Percentiles rank a stretch among this genome's conserved stretches.
Evolutionary conservation across 2,113 vertebrate species (phyloP).

Genomic region (Stictonetta naevosa): DNA sequence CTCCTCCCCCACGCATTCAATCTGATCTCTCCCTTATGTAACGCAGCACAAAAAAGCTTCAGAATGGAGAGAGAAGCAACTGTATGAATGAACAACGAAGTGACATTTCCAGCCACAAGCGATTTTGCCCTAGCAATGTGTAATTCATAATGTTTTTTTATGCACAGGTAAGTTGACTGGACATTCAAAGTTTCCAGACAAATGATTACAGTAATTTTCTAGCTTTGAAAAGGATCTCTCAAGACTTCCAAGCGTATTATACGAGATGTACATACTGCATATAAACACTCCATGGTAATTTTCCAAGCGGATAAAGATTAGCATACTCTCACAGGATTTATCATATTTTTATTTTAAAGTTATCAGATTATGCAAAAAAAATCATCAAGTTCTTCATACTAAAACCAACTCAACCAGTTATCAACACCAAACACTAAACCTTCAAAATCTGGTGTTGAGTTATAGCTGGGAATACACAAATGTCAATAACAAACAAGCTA

Average conservation of each 20-base stretch:
- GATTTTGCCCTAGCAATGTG: neutral
- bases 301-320: constrained; percentile 9
- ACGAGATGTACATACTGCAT: neutral
- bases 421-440: constrained; percentile 26
- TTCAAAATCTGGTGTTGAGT: constrained; percentile 25
- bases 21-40: neutral
- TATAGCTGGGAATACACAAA: constrained; percentile 44
- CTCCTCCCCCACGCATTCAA: neutral
- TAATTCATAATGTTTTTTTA: neutral
- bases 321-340: constrained; percentile 7
- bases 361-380: neutral
- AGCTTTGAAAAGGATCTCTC: neutral
- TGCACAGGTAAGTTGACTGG: neutral
- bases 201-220: neutral
- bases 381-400: neutral
- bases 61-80: neutral
- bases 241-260: neutral
- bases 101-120: neutral
- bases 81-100: neutral
- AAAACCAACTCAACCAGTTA: constrained; percentile 4
- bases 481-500: constrained; percentile 51
- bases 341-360: neutral
- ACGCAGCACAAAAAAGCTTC: neutral
- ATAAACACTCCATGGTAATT: neutral
- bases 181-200: neutral